Evolutionary conservation across 2,113 vertebrate species (phyloP).

Genomic region (Cariama cristata): DNA sequence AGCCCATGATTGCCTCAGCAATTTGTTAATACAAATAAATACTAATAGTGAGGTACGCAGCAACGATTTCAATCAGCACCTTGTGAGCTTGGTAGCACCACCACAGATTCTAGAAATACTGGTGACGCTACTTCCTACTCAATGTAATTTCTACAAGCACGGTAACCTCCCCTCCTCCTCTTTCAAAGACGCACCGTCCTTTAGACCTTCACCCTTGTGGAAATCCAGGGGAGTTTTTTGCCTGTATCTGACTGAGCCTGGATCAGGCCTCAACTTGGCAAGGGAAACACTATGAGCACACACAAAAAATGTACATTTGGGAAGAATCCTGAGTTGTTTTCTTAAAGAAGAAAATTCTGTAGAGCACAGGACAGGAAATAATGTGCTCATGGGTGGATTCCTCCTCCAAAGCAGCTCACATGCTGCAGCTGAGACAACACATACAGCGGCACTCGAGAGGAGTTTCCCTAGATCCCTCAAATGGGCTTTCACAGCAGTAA

Average conservation of each 20-base stretch:
- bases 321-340: slow-evolving; percentile 46
- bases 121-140: neutral
- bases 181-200: neutral
- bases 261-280: neutral
- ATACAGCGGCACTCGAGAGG: neutral
- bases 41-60: neutral
- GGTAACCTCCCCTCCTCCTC: neutral
- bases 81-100: neutral
- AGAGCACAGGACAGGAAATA: slow-evolving; percentile 54
- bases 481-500: neutral
- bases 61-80: neutral
- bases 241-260: neutral
- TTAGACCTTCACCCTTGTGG: neutral
- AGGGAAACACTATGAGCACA: neutral
- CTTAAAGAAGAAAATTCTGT: slow-evolving; percentile 38
- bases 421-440: slow-evolving; percentile 29
- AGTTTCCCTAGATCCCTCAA: slow-evolving; percentile 5
- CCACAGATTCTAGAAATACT: neutral
- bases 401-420: slow-evolving; percentile 25
- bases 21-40: neutral
- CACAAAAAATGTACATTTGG: neutral
- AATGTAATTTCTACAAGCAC: neutral
- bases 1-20: neutral
- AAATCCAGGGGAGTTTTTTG: neutral
- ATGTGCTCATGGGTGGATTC: slow-evolving; percentile 51